Evolutionary conservation across 2,797 vertebrate species (phyloP), one percentile per base, ranked within the genome.

Genomic region (Characodon lateralis): DNA sequence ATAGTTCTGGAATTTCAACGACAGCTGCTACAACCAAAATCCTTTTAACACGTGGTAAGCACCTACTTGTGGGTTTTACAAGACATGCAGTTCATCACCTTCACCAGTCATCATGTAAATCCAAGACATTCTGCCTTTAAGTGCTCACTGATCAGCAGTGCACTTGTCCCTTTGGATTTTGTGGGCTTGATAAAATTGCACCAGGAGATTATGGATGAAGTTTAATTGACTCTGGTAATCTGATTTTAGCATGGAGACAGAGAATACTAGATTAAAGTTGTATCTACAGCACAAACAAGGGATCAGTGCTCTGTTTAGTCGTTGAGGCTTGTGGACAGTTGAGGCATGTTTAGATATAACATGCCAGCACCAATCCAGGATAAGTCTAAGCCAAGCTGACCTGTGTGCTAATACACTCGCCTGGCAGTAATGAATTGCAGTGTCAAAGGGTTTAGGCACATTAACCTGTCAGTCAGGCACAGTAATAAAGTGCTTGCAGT

Each of bases 141-240:
- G 53, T 82, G 78, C 81, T 83, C 78, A 55, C 72, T 73, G 53
- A 88, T 78, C 77, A 71, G 65, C 80, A 50, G 43, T 69, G 75
- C 73, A 31, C 80, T 86, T 81, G 85, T 83, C 78, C 85, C 76
- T 72, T 85, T 91, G 88, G 76, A 48, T 88, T 84, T 70, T 65
- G 68, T 46, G n/a, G 65, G 41, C 73, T 72, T 78, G 86, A 90
- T 91, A 92, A 91, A 91, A 85, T 88, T 85, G 79, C 78, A 68
- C 72, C 80, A 74, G 10, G 68, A 92, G 91, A 94, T 93, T 93
- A 93, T 83, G 85, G 89, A 90, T 89, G 76, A 82, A 86, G 80
- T 93, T 90, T 89, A 94, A 94, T 93, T 93, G 91, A 92, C 85
- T 89, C 77, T 83, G 50, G 73, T 93, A 93, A 93, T 95, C 92